Evolutionary conservation across 2,113 vertebrate genomes (phyloP), one percentile per base, ranked within the genome.

Genomic region (Mormyrus lacerda): DNA sequence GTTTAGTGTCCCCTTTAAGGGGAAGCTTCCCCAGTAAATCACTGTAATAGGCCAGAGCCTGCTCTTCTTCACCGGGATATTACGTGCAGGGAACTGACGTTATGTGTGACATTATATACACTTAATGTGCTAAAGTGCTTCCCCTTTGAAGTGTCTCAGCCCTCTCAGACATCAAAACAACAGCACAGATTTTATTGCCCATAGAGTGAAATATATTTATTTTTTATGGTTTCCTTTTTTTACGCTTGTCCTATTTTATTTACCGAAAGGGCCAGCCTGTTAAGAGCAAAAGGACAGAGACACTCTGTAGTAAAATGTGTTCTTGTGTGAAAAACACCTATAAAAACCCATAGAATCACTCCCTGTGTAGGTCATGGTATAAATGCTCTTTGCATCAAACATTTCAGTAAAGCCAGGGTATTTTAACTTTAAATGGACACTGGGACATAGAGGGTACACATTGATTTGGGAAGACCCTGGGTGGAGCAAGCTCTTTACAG

Each of bases 181-280:
- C 92, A 93, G 82, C 58, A 92, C 5, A 90, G 90, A 93, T 93
- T 94, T 91, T 90, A 90, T 58, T 79, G 91, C 88, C 15, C 82
- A 76, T 89, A 85, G 61, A 13, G 82, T 88, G 92, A 93, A 92
- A 91, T 90, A 91, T 91, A 92, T 86, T 35, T 47, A 65, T 91
- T 92, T 83, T 92, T 90, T 42, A 79, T 35, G 90, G 51, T 83
- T 90, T 90, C 93, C 93, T 90, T 24, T 27, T 47, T 85, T 48
- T 31, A 27, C 4, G 89, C 90, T 91, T 93, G 91, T 94, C 91
- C 42, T 79, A 90, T 93, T 61, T 84, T 90, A 92, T 95, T 95
- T 95, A 90, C 88, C 76, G 27, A 31, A 79, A 85, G 31, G 85
- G 55, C 90, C 55, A 88, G 92, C 94, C 89, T 90, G 89, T 89